Evolutionary conservation across 2,888 invertebrate species (phyloP).

Genomic region (Nomada ruficornis): DNA sequence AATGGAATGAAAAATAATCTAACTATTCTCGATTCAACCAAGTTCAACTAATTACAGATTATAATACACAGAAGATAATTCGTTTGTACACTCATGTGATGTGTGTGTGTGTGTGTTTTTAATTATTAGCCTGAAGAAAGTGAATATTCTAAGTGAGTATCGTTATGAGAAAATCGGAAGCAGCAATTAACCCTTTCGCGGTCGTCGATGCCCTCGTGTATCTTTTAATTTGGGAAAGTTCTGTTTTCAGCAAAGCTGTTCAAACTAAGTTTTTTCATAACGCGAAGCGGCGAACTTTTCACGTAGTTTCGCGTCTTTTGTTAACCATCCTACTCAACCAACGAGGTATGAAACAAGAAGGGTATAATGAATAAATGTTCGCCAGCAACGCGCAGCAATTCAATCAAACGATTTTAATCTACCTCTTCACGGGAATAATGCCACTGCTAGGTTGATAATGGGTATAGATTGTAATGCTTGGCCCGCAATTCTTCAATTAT

Average conservation of each 20-base stretch:
- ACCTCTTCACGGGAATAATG: no score
- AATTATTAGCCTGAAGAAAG: not conserved
- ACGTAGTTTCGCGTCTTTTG: slow-evolving; percentile 8
- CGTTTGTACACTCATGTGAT: not conserved
- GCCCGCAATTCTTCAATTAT: not conserved
- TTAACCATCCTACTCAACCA: not conserved
- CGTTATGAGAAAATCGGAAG: not conserved
- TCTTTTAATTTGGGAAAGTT: not conserved
- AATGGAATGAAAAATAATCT: no score
- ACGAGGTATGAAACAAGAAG: not conserved
- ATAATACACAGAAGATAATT: not conserved
- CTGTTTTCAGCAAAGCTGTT: slow-evolving; percentile 10
- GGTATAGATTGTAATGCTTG: not conserved
- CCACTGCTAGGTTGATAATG: no score
- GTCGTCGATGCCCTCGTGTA: no score
- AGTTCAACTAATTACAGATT: no score
- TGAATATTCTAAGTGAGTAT: not conserved
- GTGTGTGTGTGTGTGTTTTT: no score
- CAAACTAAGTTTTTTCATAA: slow-evolving; percentile 37
- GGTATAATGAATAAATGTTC: slow-evolving; percentile 8
- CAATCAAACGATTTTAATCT: no score
- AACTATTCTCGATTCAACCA: no score
- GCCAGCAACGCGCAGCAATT: not conserved
- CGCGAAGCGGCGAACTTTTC: slow-evolving; percentile 9
- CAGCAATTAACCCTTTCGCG: not conserved